These are phyloP conservation scores for Cettia cetti DNA, from an alignment of 2,113 vertebrate species.

Conservation along the genomic window DNA sequence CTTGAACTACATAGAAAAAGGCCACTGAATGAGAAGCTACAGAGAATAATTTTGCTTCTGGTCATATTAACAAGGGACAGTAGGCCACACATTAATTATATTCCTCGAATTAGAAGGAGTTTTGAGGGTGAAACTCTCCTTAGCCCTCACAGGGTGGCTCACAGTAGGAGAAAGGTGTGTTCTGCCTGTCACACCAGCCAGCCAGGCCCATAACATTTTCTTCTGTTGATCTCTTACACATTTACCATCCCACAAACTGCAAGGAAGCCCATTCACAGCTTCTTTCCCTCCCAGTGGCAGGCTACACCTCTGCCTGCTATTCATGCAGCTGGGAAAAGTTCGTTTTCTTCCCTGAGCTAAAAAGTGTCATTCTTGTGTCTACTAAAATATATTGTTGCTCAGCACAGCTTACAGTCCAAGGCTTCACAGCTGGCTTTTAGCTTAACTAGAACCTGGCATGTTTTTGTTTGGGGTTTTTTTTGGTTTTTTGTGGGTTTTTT, in stretches of 20 bases:
- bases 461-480: neutral
- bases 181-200: neutral
- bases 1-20: neutral
- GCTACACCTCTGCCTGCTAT: neutral
- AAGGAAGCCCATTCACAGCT: neutral
- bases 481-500: too few species aligned
- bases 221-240: neutral
- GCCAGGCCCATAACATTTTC: neutral
- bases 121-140: neutral
- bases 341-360: neutral
- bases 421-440: neutral
- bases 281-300: neutral
- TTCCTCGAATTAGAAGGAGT: neutral
- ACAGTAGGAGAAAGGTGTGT: neutral
- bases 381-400: accelerated
- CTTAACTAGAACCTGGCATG: neutral
- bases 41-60: neutral
- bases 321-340: neutral
- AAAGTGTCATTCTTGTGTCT: neutral
- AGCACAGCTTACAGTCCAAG: neutral
- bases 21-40: neutral
- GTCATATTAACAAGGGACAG: neutral
- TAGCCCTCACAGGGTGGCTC: neutral
- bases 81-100: neutral
- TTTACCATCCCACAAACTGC: neutral